phyloP scores from a whole-genome alignment of 2,888 invertebrate species.

The Ichneumoninae sp. region DNA sequence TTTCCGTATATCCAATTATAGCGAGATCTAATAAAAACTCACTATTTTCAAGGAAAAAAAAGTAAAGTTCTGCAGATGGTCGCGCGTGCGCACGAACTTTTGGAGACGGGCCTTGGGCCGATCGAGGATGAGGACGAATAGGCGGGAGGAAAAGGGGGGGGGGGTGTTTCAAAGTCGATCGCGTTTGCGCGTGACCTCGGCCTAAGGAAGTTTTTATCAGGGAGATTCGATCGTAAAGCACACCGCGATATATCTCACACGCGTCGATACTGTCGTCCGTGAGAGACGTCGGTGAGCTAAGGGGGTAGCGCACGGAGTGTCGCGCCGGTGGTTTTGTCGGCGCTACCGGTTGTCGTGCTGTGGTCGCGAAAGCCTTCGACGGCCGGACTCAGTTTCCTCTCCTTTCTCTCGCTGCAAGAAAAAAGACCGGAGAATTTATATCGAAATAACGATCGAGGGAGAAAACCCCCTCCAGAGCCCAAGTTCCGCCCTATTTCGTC shows the following conservation, averaged over 20 bases:
- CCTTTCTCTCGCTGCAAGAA: background rate
- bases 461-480: background rate
- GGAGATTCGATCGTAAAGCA: background rate
- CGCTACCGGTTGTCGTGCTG: slow-evolving; percentile 11
- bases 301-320: background rate
- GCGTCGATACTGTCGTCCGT: slow-evolving; percentile 15
- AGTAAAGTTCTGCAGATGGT: background rate
- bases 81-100: background rate
- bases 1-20: slow-evolving; percentile 15
- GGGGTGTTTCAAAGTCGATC: background rate
- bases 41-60: background rate
- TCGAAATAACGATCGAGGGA: slow-evolving; percentile 32
- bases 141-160: background rate
- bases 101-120: background rate
- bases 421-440: slow-evolving; percentile 25
- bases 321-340: background rate
- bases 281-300: background rate
- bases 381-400: background rate
- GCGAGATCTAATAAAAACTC: background rate
- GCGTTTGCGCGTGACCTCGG: slow-evolving; percentile 7
- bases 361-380: slow-evolving; percentile 11
- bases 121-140: background rate
- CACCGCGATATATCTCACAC: slow-evolving; percentile 16
- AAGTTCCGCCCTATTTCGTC: slow-evolving; percentile 48
- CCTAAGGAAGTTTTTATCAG: slow-evolving; percentile 5